These are phyloP conservation scores for Coelopa pilipes DNA, from an alignment of 2,888 invertebrate genomes.

Conservation along the genomic window DNA sequence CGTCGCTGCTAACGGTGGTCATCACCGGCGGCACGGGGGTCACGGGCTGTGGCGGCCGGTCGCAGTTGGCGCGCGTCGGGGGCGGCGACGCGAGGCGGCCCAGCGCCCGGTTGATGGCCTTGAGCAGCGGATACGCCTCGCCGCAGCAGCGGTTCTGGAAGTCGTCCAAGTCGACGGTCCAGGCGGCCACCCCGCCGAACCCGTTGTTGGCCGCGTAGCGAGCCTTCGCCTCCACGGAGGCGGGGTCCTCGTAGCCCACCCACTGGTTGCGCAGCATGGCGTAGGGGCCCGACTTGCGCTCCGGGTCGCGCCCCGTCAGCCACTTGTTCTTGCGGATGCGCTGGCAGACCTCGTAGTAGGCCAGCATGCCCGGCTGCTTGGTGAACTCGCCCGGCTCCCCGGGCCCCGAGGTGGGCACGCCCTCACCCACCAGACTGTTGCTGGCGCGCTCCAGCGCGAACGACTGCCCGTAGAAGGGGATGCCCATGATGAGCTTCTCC, in stretches of 20 bases:
- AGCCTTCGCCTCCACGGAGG: slow-evolving; percentile 81
- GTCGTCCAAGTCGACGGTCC: slow-evolving; percentile 91
- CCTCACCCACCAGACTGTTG: slow-evolving; percentile 68
- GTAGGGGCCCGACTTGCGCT: slow-evolving; percentile 75
- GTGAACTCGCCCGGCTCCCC: slow-evolving; percentile 85
- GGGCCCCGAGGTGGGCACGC: slow-evolving; percentile 76
- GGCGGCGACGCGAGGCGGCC: slow-evolving; percentile 72
- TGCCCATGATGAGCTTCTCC: slow-evolving; percentile 80
- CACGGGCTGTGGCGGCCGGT: slow-evolving; percentile 76
- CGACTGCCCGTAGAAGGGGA: slow-evolving; percentile 90
- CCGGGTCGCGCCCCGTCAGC: slow-evolving; percentile 73
- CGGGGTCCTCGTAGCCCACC: slow-evolving; percentile 88
- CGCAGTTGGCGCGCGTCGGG: slow-evolving; percentile 72
- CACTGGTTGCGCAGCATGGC: slow-evolving; percentile 84
- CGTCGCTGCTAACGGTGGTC: slow-evolving; percentile 75
- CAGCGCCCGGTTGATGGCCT: slow-evolving; percentile 81
- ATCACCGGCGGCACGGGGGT: slow-evolving; percentile 82
- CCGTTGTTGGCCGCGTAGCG: slow-evolving; percentile 78
- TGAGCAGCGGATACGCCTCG: slow-evolving; percentile 81
- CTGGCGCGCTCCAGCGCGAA: slow-evolving; percentile 71
- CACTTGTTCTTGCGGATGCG: slow-evolving; percentile 76
- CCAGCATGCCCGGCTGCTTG: slow-evolving; percentile 86
- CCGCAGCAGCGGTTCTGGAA: slow-evolving; percentile 85
- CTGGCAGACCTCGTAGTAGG: slow-evolving; percentile 87
- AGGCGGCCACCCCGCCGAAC: slow-evolving; percentile 84